A percentile compares a stretch with the other conserved stretches of the same genome.
Evolutionary conservation across 2,113 vertebrate genomes (phyloP).

Genomic region (Epinephelus moara): DNA sequence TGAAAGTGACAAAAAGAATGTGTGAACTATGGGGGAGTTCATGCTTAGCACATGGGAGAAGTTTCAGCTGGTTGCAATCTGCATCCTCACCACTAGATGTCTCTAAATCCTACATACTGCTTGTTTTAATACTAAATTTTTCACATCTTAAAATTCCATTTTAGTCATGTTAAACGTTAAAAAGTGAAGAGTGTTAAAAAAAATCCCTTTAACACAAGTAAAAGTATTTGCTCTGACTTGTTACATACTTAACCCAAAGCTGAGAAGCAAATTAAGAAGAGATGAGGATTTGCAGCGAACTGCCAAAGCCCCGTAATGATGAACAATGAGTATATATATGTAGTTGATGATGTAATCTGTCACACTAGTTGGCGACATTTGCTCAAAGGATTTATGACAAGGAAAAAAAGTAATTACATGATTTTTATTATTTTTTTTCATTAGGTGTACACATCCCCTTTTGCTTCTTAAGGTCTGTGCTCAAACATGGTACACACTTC

Average conservation of each 20-base stretch:
- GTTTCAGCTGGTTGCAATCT: too few species aligned
- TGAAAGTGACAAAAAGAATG: too few species aligned
- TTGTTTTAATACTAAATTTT: too few species aligned
- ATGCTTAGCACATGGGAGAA: too few species aligned
- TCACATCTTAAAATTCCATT: too few species aligned
- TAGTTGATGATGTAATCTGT: background rate
- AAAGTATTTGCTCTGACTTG: background rate
- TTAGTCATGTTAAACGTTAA: too few species aligned
- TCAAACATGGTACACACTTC: slow-evolving; percentile 45
- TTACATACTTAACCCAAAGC: background rate
- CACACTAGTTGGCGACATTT: background rate
- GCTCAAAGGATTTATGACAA: slow-evolving; percentile 41
- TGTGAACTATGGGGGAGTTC: too few species aligned
- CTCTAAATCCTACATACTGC: too few species aligned
- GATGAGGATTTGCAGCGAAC: background rate
- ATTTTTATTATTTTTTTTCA: slow-evolving; percentile 43
- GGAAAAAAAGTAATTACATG: slow-evolving; percentile 22
- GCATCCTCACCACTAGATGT: too few species aligned
- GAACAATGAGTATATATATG: background rate
- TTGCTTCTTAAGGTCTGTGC: slow-evolving; percentile 60
- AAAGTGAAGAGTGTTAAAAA: too few species aligned
- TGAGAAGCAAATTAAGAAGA: background rate
- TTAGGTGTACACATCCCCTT: slow-evolving; percentile 66
- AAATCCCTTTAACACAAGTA: background rate
- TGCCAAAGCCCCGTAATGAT: background rate